These are phyloP conservation scores for Corvus cornix DNA, from an alignment of 2,113 vertebrate genomes.

Conservation along the genomic window DNA sequence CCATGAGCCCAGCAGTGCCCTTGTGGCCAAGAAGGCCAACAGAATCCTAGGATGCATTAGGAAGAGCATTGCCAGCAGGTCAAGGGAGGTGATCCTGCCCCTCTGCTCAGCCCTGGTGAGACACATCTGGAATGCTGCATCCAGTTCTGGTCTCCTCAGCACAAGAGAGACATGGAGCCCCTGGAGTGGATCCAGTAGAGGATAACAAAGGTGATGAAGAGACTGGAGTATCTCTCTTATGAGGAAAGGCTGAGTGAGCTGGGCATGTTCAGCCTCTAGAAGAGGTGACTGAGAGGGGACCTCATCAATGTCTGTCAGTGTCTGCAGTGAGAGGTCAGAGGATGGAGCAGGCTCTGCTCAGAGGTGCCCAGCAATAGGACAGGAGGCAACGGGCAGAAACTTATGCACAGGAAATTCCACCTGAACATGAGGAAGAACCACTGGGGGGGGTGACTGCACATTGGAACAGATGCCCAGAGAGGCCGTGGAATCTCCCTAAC, in stretches of 20 bases:
- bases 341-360: not conserved
- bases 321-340: not conserved
- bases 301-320: too few species aligned
- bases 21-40: not conserved
- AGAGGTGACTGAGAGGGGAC: not conserved
- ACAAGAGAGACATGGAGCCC: too few species aligned
- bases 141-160: not conserved
- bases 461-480: not conserved
- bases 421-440: not conserved
- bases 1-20: not conserved
- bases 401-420: not conserved
- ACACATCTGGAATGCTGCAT: not conserved
- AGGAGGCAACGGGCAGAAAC: not conserved
- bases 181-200: accelerated
- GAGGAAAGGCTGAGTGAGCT: accelerated
- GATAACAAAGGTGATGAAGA: not conserved
- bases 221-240: not conserved
- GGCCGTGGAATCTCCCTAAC: not conserved
- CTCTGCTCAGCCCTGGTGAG: not conserved
- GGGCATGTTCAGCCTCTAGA: accelerated
- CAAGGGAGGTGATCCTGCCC: not conserved
- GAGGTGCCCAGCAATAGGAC: too few species aligned
- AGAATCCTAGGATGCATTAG: not conserved
- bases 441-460: too few species aligned
- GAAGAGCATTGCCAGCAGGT: not conserved